A percentile compares a stretch with the other conserved stretches of the same genome.
Evolutionary conservation across 1,140 invertebrate species (phyloP).

Genomic region (Bombus confusus): DNA sequence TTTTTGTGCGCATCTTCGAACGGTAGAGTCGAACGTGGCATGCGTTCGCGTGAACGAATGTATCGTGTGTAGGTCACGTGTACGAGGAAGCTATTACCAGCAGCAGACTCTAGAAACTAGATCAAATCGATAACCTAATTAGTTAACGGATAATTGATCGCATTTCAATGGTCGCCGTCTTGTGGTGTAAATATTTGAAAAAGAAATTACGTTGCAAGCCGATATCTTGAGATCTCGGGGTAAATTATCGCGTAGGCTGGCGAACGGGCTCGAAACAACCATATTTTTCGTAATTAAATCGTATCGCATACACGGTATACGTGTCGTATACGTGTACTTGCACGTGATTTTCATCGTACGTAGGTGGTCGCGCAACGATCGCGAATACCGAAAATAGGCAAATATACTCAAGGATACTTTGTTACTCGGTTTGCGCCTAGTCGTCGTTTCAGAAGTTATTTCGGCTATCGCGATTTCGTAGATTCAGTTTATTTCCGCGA

Average conservation of each 20-base stretch:
- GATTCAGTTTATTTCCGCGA: background rate
- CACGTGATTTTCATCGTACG: no score
- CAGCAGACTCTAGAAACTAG: background rate
- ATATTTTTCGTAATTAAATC: background rate
- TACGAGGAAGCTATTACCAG: no score
- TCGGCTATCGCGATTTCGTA: background rate
- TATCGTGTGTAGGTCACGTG: slow-evolving; percentile 16
- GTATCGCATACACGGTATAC: background rate
- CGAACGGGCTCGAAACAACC: no score
- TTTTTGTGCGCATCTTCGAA: background rate
- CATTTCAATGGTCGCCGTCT: background rate
- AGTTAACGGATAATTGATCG: slow-evolving; percentile 34
- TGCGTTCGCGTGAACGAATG: slow-evolving; percentile 27
- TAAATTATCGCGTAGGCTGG: no score
- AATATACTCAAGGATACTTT: background rate
- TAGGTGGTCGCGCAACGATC: background rate
- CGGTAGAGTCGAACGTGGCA: background rate
- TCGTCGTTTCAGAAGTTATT: background rate
- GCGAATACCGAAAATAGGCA: background rate
- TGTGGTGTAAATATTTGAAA: background rate
- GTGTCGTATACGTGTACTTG: background rate
- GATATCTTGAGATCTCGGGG: background rate
- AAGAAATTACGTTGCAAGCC: background rate
- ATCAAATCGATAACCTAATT: slow-evolving; percentile 54
- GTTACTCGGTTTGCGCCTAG: background rate